Evolutionary conservation across 2,888 invertebrate species (phyloP).

Genomic region (Zygogramma bicolorata): DNA sequence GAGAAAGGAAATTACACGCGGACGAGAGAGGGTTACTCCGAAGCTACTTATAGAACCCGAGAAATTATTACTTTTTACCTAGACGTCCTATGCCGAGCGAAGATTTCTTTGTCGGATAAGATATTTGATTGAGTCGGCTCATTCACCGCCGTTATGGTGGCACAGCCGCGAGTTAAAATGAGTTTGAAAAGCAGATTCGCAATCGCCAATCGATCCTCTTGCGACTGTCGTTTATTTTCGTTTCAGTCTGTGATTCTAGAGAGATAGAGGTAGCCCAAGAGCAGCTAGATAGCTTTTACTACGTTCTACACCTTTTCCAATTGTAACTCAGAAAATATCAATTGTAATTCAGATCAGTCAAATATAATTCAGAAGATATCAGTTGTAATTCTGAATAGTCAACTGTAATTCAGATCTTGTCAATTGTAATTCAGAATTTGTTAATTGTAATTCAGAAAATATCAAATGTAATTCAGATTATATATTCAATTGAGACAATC

Average conservation of each 20-base stretch:
- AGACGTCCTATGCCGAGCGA: slow-evolving; percentile 12
- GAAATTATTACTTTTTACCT: slow-evolving; percentile 15
- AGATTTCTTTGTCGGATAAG: slow-evolving; percentile 27
- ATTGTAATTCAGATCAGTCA: too few relatives aligned
- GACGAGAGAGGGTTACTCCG: slow-evolving; percentile 16
- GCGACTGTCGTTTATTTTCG: not conserved
- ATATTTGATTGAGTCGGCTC: slow-evolving; percentile 23
- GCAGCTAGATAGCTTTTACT: too few relatives aligned
- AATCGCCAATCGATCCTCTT: not conserved
- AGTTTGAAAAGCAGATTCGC: not conserved
- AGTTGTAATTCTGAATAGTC: too few relatives aligned
- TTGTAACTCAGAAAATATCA: too few relatives aligned
- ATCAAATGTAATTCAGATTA: too few relatives aligned
- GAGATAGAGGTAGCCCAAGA: too few relatives aligned
- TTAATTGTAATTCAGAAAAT: too few relatives aligned
- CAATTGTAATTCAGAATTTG: too few relatives aligned
- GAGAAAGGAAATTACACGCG: slow-evolving; percentile 30
- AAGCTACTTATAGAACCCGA: slow-evolving; percentile 11
- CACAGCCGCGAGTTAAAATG: not conserved
- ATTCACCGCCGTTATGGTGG: slow-evolving; percentile 16
- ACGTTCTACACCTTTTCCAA: too few relatives aligned
- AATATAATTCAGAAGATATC: too few relatives aligned
- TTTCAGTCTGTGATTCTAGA: not conserved
- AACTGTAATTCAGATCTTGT: too few relatives aligned
- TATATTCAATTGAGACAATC: too few relatives aligned